Percentiles rank a stretch among this genome's conserved stretches.
These are phyloP conservation scores for Lasiurus cinereus DNA, from an alignment of 2,113 vertebrate species.

Conservation along the genomic window DNA sequence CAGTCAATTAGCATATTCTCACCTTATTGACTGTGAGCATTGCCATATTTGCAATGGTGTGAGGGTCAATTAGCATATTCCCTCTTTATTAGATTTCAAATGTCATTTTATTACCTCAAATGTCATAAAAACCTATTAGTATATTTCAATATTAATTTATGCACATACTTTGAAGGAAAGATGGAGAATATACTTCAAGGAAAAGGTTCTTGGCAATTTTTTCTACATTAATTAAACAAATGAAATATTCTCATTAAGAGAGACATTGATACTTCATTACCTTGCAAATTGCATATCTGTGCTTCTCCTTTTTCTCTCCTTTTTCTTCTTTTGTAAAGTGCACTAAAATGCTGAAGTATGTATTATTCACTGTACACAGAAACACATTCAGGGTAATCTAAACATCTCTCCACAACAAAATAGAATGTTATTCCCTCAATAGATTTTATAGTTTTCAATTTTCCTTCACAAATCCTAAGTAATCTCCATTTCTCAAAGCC, in stretches of 20 bases:
- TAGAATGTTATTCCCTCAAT: not conserved
- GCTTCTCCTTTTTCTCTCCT: not conserved
- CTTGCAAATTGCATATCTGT: not conserved
- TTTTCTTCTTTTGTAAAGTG: not conserved
- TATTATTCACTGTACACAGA: not conserved
- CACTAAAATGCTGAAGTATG: not conserved
- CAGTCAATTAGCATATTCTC: too few species aligned
- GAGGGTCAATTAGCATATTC: too few species aligned
- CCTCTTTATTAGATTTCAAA: not conserved
- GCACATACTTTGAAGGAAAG: not conserved
- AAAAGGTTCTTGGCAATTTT: not conserved
- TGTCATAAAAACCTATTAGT: not conserved
- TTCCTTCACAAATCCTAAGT: constrained; percentile 44
- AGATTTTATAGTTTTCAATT: constrained; percentile 68
- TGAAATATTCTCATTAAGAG: not conserved
- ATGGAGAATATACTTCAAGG: not conserved
- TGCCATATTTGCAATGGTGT: too few species aligned
- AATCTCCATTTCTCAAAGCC: constrained; percentile 59
- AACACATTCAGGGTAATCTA: not conserved
- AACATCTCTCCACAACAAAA: not conserved
- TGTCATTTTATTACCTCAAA: not conserved
- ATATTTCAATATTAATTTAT: not conserved
- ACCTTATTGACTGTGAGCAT: too few species aligned
- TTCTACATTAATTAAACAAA: not conserved
- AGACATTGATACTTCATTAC: not conserved